Conservation (phyloP, 2,113 vertebrate species). For the Equus przewalskii region DNA sequence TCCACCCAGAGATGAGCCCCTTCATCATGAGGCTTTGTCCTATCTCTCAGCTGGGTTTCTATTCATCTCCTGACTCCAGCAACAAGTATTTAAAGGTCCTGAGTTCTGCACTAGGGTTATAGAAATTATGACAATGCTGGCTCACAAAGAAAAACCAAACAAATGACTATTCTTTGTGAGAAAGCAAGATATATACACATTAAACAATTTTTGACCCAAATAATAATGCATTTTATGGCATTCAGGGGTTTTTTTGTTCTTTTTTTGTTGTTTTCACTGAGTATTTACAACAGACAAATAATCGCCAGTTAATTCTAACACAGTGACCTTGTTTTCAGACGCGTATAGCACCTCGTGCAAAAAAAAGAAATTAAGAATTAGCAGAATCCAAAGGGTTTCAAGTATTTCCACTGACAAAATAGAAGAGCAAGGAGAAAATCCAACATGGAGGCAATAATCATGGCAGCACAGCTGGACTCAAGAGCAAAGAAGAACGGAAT, state of each 20-base stretch:
- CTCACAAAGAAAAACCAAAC: not conserved
- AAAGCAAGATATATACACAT: not conserved
- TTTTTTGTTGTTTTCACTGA: not conserved
- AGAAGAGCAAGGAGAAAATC: not conserved
- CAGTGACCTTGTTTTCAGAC: constrained; percentile 45
- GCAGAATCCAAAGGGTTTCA: not conserved
- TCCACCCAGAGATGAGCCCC: not conserved
- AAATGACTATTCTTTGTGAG: not conserved
- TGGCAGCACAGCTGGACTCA: not conserved
- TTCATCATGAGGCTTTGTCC: not conserved
- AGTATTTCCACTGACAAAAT: not conserved
- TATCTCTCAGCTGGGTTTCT: not conserved
- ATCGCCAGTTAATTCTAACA: constrained; percentile 22
- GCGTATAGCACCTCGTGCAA: not conserved
- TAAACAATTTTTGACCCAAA: not conserved
- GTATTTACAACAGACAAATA: not conserved
- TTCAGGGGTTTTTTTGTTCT: not conserved
- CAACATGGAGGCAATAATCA: not conserved
- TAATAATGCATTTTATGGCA: not conserved
- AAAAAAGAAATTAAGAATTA: not conserved
- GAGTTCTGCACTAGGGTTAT: not conserved
- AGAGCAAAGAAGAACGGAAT: not conserved
- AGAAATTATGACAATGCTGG: not conserved
- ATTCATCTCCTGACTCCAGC: not conserved
- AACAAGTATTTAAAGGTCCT: not conserved